A percentile compares a stretch with the other conserved stretches of the same genome.
phyloP scores from a whole-genome alignment of 2,888 invertebrate species.

The Melieria crassipennis region DNA sequence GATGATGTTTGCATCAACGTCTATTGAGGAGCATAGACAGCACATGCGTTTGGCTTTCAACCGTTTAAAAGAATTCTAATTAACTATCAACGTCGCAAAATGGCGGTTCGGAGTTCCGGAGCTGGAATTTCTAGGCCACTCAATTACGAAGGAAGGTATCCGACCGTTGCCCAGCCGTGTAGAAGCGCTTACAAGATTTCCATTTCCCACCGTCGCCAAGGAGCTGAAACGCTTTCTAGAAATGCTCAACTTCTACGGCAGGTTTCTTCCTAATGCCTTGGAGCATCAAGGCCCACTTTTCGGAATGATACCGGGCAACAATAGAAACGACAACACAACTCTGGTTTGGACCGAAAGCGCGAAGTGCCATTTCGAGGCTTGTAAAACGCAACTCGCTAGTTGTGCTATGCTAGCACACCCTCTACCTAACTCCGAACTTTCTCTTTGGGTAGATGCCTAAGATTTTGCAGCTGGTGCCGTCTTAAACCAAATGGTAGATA shows the following conservation, averaged over 20 bases:
- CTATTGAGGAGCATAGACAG: neutral
- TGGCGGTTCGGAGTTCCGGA: neutral
- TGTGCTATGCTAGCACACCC: slow-evolving; percentile 25
- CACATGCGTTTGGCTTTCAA: neutral
- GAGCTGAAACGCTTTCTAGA: slow-evolving; percentile 29
- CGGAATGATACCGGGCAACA: slow-evolving; percentile 31
- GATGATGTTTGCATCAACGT: slow-evolving; percentile 25
- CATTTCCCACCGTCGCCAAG: slow-evolving; percentile 17
- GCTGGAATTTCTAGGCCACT: neutral
- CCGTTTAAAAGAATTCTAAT: neutral
- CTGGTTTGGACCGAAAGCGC: neutral
- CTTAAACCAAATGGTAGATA: slow-evolving; percentile 53
- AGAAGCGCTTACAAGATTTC: slow-evolving; percentile 23
- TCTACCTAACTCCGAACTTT: slow-evolving; percentile 27
- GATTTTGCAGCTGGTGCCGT: slow-evolving; percentile 59
- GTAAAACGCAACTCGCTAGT: slow-evolving; percentile 26
- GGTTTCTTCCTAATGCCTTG: slow-evolving; percentile 28
- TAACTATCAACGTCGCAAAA: neutral
- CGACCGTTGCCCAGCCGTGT: slow-evolving; percentile 25
- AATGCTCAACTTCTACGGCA: slow-evolving; percentile 33
- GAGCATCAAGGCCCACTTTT: slow-evolving; percentile 13
- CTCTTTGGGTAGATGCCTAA: slow-evolving; percentile 51
- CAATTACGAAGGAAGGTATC: neutral
- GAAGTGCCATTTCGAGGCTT: slow-evolving; percentile 42
- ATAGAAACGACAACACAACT: slow-evolving; percentile 4